Conservation (phyloP, 2,888 invertebrate species). For the Pollenia angustigena region DNA sequence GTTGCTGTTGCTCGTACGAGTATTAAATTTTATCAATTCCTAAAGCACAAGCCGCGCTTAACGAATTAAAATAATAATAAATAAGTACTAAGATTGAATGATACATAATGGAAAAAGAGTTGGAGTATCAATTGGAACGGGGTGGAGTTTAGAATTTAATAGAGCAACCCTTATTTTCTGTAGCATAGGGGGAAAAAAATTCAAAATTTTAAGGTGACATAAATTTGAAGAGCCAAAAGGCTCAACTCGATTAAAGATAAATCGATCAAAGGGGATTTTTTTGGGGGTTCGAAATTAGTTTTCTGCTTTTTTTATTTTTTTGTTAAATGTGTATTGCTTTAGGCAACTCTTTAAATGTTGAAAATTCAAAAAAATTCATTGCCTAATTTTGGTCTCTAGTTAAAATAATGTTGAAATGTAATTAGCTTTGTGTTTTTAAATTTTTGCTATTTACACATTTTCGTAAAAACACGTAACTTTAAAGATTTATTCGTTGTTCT, state of each 20-base stretch:
- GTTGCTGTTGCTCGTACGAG: background rate
- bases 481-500: too few species aligned
- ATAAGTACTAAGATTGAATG: slow-evolving; percentile 2
- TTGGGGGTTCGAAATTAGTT: too few species aligned
- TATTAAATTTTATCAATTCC: slow-evolving; percentile 46
- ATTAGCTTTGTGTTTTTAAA: too few species aligned
- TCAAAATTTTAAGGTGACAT: too few species aligned
- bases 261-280: too few species aligned
- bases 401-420: too few species aligned
- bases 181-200: background rate
- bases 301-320: too few species aligned
- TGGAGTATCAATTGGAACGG: background rate
- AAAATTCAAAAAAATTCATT: background rate
- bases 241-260: too few species aligned
- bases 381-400: slow-evolving; percentile 6
- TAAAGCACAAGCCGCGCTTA: slow-evolving; percentile 44
- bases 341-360: background rate
- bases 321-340: background rate
- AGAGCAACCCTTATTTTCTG: background rate
- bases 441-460: too few species aligned
- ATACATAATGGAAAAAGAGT: background rate
- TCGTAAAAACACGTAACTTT: too few species aligned
- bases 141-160: background rate
- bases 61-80: slow-evolving; percentile 60
- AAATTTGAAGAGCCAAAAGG: too few species aligned